phyloP scores from a whole-genome alignment of 2,113 vertebrate genomes.

The Perccottus glenii region DNA sequence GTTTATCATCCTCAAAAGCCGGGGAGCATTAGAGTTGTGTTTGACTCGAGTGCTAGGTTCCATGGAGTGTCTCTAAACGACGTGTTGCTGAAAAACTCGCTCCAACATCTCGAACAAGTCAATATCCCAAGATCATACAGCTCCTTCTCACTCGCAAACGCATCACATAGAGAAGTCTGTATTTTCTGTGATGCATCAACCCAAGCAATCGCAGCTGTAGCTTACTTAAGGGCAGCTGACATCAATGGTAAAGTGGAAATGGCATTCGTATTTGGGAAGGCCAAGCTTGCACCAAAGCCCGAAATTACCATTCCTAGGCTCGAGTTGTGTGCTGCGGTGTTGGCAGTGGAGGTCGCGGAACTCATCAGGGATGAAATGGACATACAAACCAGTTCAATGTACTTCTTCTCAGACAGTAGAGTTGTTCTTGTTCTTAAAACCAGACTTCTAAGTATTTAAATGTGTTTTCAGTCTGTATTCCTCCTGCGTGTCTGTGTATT shows the following conservation, averaged over 20 bases:
- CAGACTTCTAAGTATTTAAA: no score
- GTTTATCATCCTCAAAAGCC: conserved; percentile 19
- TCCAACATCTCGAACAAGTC: background rate
- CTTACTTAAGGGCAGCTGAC: background rate
- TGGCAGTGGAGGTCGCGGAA: background rate
- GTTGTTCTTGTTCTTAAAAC: background rate
- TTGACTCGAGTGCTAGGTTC: conserved; percentile 3
- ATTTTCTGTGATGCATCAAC: background rate
- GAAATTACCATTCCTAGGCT: background rate
- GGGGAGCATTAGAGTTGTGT: conserved; percentile 5
- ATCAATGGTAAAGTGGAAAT: background rate
- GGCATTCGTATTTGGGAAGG: background rate
- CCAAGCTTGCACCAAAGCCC: background rate
- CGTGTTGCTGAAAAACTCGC: conserved; percentile 10
- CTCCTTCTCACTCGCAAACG: background rate
- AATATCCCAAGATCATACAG: background rate
- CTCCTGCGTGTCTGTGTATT: no score
- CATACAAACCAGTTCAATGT: background rate
- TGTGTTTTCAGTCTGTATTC: no score
- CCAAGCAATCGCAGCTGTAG: background rate
- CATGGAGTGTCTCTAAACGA: conserved; percentile 6
- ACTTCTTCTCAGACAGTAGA: background rate
- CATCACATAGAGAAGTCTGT: background rate
- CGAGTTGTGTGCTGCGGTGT: background rate
- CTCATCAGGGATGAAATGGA: background rate